Conservation (phyloP, 2,113 vertebrate species). For the Grantiella picta region DNA sequence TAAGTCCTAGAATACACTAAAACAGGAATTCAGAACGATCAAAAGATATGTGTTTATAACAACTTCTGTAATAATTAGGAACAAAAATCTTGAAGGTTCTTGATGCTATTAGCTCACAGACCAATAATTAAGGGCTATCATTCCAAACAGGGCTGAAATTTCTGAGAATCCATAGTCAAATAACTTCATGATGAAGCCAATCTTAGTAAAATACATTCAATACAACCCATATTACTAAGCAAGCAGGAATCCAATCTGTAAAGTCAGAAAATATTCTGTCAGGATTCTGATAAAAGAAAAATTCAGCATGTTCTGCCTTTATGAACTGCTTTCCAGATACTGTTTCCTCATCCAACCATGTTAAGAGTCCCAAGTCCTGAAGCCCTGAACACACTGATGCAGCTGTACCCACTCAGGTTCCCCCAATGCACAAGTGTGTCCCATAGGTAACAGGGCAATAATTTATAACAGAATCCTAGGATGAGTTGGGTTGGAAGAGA, state of each 20-base stretch:
- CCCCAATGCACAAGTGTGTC: not conserved
- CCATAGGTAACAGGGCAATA: not conserved
- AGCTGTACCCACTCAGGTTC: not conserved
- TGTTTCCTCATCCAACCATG: not conserved
- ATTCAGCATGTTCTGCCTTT: not conserved
- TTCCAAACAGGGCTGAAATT: not conserved
- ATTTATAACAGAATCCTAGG: not conserved
- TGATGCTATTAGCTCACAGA: conserved; percentile 10
- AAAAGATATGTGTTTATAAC: conserved; percentile 13
- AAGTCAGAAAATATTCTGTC: not conserved
- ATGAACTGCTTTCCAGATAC: not conserved
- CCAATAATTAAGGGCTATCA: not conserved
- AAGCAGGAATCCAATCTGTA: not conserved
- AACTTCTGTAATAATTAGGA: not conserved
- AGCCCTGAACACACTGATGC: accelerated
- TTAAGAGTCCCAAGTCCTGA: not conserved
- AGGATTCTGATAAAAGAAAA: not conserved
- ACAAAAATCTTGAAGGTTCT: not conserved
- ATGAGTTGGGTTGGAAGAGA: not conserved
- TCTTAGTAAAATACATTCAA: not conserved
- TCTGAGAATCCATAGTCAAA: not conserved
- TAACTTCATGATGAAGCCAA: not conserved
- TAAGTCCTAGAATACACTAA: conserved; percentile 26
- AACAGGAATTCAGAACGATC: conserved; percentile 10
- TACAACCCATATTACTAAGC: not conserved